Conservation (phyloP, 2,113 vertebrate species). For the Hepsetus odoe region DNA sequence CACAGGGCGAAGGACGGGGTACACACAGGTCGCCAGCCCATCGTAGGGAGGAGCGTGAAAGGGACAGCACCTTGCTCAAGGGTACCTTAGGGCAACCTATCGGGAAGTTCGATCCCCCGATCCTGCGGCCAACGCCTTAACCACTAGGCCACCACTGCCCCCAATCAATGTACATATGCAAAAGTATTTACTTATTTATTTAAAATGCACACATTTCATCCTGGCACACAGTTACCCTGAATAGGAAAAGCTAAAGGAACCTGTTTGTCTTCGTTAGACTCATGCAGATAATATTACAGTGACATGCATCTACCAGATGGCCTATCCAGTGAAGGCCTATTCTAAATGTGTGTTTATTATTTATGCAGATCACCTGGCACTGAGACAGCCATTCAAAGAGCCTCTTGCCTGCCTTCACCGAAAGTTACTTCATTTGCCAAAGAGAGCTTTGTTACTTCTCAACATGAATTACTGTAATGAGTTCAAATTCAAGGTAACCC, state of each 20-base stretch:
- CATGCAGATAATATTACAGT: constrained; percentile 60
- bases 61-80: no score
- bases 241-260: constrained; percentile 8
- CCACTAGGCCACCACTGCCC: no score
- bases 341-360: constrained; percentile 75
- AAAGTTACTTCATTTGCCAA: constrained; percentile 69
- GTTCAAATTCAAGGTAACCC: constrained; percentile 74
- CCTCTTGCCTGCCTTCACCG: constrained; percentile 67
- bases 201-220: no score
- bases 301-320: constrained; percentile 73
- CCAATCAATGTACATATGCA: no score
- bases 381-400: constrained; percentile 61
- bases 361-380: constrained; percentile 69
- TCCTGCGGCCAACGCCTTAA: no score
- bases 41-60: no score
- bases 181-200: no score
- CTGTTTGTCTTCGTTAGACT: constrained; percentile 9
- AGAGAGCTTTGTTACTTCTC: constrained; percentile 70
- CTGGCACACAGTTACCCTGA: neutral
- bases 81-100: no score
- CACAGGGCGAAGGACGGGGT: no score
- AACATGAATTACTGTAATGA: constrained; percentile 78
- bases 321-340: constrained; percentile 64
- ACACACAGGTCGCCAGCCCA: no score
- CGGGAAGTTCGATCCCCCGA: no score